A percentile compares a stretch with the other conserved stretches of the same genome.
Conservation (phyloP, 1,140 invertebrate species). For the Drosophila ananassae region DNA sequence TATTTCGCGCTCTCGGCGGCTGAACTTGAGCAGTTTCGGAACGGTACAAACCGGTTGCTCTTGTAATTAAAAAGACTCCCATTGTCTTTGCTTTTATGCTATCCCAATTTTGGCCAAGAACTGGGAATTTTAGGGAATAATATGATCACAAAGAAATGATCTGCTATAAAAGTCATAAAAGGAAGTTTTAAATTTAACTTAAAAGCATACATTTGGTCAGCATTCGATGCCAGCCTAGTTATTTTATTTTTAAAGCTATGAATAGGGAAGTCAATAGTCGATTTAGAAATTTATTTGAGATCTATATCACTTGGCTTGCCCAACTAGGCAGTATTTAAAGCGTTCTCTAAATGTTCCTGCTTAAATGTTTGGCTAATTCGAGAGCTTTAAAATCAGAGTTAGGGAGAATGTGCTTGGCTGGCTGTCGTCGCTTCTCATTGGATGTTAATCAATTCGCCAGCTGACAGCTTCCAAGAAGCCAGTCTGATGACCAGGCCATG, state of each 20-base stretch:
- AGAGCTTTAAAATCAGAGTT: slow-evolving; percentile 31
- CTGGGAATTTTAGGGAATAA: slow-evolving; percentile 2
- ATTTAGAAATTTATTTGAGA: background rate
- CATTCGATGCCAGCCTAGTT: background rate
- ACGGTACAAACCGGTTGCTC: slow-evolving; percentile 70
- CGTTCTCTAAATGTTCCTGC: slow-evolving; percentile 16
- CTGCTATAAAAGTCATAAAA: slow-evolving; percentile 11
- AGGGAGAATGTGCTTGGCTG: slow-evolving; percentile 20
- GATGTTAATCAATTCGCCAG: slow-evolving; percentile 35
- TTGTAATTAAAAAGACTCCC: slow-evolving; percentile 57
- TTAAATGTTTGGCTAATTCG: slow-evolving; percentile 30
- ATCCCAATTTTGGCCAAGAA: slow-evolving; percentile 1
- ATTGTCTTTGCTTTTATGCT: slow-evolving; percentile 34
- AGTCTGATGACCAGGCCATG: slow-evolving; percentile 16
- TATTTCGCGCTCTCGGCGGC: slow-evolving; percentile 39
- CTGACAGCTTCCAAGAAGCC: slow-evolving; percentile 47
- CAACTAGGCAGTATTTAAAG: slow-evolving; percentile 40
- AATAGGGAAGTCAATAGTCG: background rate
- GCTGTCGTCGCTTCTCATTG: slow-evolving; percentile 9
- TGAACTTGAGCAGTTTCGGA: slow-evolving; percentile 48
- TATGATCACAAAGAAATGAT: slow-evolving; percentile 19
- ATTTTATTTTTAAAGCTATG: background rate
- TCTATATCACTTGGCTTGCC: slow-evolving; percentile 1
- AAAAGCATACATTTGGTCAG: background rate
- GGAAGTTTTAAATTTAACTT: slow-evolving; percentile 5